Base-by-base conservation (phyloP, 2,888 invertebrate genomes). In the Cosmia trapezina region DNA sequence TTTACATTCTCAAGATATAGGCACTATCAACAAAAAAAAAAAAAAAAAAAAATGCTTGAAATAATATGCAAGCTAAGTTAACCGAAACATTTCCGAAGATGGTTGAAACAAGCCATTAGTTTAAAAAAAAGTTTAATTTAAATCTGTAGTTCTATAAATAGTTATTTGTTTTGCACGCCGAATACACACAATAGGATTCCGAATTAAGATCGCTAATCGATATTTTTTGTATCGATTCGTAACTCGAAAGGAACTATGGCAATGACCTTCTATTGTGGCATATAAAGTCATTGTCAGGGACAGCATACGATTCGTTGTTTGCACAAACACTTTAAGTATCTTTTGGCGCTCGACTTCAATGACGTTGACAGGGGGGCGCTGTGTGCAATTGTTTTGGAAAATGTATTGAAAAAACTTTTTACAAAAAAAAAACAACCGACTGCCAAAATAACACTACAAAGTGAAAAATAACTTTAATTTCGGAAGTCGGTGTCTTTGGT, bases 121-220 rank as follows among this genome's bases (percentile, higher is more conserved):
- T 47, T 14, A 47, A 47, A 59, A 19, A 6, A 19, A 59, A 33
- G 33, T 63, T 63, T 33, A 51, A 66, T 67, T 73, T n/a, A 43
- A 67, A 75, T 60, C 22, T 33, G 41, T n/a, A 49, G 6, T 43
- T 28, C 19, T 2, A 41, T 12, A 53, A 74, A 41, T 14, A 53
- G 77, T 69, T 33, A 70, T 74, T 74, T 22, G 69, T 60, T 64
- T 59, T 37, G 37, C 63, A 49, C 41, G 54, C 6, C 12, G n/a
- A 54, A 19, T 47, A 45, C 37, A 41, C 80, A 77, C 80, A 77
- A 77, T 80, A 49, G 80, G 8, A 33, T 69, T 51, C 57, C 37
- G 51, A 80, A 66, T 80, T 74, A 57, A 57, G 37, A 53, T 69
- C 0, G 22, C 9, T 81, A 76, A 81, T 76, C 81, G 70, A 81